Conservation (phyloP, 2,113 vertebrate species). For the Rhea pennata region DNA sequence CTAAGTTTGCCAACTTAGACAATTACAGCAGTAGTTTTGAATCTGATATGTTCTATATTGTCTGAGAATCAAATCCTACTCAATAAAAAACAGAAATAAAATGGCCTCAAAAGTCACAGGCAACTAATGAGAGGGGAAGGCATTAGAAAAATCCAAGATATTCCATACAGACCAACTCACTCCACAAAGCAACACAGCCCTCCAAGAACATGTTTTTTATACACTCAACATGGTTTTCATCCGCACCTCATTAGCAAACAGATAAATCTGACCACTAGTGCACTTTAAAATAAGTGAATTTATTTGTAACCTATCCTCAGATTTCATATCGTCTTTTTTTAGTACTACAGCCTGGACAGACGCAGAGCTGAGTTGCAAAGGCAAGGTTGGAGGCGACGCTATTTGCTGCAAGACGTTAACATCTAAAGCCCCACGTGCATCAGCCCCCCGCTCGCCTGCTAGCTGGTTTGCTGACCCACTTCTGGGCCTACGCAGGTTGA, state of each 20-base stretch:
- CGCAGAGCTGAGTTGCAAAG: not conserved
- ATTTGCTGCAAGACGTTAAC: not conserved
- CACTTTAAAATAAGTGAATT: not conserved
- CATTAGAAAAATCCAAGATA: slow-evolving; percentile 41
- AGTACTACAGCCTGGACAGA: not conserved
- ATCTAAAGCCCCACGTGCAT: not conserved
- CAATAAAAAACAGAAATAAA: not conserved
- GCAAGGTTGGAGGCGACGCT: not conserved
- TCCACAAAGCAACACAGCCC: slow-evolving; percentile 33
- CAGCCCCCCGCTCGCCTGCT: not conserved
- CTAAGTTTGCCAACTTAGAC: not conserved
- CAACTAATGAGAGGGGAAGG: not conserved
- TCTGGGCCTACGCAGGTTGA: slow-evolving; percentile 30
- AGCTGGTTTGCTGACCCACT: not conserved
- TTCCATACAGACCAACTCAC: not conserved
- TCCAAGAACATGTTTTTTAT: slow-evolving; percentile 43
- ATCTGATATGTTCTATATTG: not conserved
- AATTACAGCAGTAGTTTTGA: not conserved
- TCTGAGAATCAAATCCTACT: not conserved
- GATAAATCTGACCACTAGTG: slow-evolving; percentile 27
- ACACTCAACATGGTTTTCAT: slow-evolving; percentile 30
- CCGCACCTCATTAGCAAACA: slow-evolving; percentile 36
- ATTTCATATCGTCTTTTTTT: not conserved
- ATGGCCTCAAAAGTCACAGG: not conserved
- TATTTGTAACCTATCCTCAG: not conserved